Base-by-base conservation (phyloP, 2,888 invertebrate genomes). In the Argyresthia goedartella region DNA sequence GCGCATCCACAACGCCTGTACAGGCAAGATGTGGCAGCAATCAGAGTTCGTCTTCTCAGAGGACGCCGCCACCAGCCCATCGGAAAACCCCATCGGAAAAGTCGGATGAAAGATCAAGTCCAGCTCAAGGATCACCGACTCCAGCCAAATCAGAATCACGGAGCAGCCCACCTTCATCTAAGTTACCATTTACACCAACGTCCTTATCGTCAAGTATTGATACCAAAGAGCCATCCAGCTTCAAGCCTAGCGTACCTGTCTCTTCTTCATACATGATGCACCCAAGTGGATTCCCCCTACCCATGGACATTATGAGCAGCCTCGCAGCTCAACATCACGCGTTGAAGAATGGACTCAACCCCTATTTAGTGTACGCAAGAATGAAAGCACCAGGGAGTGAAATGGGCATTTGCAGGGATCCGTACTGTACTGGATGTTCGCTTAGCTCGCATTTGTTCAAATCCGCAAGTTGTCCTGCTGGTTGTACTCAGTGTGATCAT, bases 391-490 rank as follows among this genome's bases (percentile, higher is more conserved):
- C 90, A 1, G 93, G 93, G 9, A 86, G 89, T 49, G 92, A 92
- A 59, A 73, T 93, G 61, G 91, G 93, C 9, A 92, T 95, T 33
- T 97, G 97, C 72, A 89, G 96, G 54, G 97, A 97, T 76, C 96
- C 96, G 1, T 96, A 95, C 71, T 97, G 97, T 74, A 95, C 95
- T 0, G 96, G 96, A 52, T 97, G 97, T 72, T 94, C 95, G 59
- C 85, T 96, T 56, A 95, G 93, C 80, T 93, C 95, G 54, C 94
- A 94, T 73, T 87, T 93, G 63, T 85, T 93, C 60, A 89, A 89
- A 57, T 87, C 89, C 6, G 88, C 89, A 8, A 86, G 89, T 6
- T 96, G 96, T 68, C 94, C 95, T 0, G 94, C 95, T 1, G 96
- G 96, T 0, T 96, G 96, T 70, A 89, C 93, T 10, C 96, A 96